Evolutionary conservation across 2,113 vertebrate species (phyloP), one percentile per base, ranked within the genome.

Genomic region (Indicator maculatus): DNA sequence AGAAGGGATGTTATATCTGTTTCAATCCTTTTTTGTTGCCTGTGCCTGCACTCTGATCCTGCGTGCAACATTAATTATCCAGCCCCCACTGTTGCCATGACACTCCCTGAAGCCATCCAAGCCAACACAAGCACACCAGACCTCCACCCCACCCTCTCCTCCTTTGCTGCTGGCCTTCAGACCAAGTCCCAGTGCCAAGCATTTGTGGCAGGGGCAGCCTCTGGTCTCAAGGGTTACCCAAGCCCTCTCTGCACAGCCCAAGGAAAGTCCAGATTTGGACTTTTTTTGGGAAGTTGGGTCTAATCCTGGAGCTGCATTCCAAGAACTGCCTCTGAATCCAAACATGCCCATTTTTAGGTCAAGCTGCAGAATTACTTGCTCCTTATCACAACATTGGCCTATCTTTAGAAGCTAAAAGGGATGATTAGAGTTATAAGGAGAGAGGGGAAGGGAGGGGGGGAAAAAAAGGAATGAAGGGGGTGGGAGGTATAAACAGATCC

Each of bases 281-380:
- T 95, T 86, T n/a, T 38, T 44, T 41, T n/a, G 65, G 66, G 45
- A 81, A 92, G 52, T 75, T 44, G 53, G 78, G 65, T 11, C 61
- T n/a, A 16, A 85, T 83, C 91, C 84, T 77, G 64, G 85, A 52
- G 66, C 75, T 27, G 56, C 45, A 9, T 95, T 95, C 95, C 93
- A 83, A 83, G 85, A 45, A 73, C 26, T 20, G 79, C 41, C 88
- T 77, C 85, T 74, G 83, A 39, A 88, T 80, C 73, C 80, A 75
- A 94, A 81, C 80, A 60, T 92, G 88, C 88, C 96, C 95, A 95
- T 96, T 96, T 96, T 96, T 96, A 96, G 96, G 96, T 91, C 92
- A 94, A 88, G 58, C 23, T 77, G 76, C 88, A 90, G 89, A 92
- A 93, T 94, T 66, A 78, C 77, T 71, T 84, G 83, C 91, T 93